phyloP scores from a whole-genome alignment of 2,888 invertebrate species.

The Stenoptilia bipunctidactyla region DNA sequence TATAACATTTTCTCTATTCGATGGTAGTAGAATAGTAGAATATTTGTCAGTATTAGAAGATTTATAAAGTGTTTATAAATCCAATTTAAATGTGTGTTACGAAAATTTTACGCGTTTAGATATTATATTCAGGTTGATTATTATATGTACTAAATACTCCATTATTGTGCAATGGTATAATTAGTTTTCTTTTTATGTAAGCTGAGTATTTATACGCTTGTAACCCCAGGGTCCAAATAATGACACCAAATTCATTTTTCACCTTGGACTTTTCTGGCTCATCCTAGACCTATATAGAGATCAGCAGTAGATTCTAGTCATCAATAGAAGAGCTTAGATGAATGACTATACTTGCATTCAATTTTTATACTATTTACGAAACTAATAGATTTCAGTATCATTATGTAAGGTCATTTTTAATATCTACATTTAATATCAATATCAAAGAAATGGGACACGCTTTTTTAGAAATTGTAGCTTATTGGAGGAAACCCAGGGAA shows the following conservation, averaged over 20 bases:
- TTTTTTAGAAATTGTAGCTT: too few species aligned
- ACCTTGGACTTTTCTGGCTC: constrained; percentile 58
- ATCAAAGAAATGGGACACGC: not conserved
- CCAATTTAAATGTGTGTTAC: too few species aligned
- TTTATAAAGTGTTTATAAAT: too few species aligned
- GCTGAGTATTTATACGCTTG: too few species aligned
- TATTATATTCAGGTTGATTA: too few species aligned
- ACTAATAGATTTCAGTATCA: too few species aligned
- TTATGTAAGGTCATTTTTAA: too few species aligned
- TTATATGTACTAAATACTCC: too few species aligned
- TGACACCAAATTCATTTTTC: constrained; percentile 56
- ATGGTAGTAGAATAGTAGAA: constrained; percentile 29
- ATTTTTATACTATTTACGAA: too few species aligned
- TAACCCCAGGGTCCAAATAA: constrained; percentile 55
- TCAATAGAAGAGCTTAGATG: constrained; percentile 5
- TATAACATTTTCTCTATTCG: constrained; percentile 31
- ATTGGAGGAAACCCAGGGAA: constrained; percentile 25
- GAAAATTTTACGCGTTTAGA: too few species aligned
- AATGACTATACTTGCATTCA: not conserved
- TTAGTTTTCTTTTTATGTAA: too few species aligned
- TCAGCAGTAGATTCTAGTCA: constrained; percentile 43
- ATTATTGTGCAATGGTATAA: too few species aligned
- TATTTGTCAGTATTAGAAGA: constrained; percentile 25
- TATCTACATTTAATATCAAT: not conserved
- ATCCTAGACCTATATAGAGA: constrained; percentile 24